These are phyloP conservation scores for Trachelus tabidus DNA, from an alignment of 2,888 invertebrate genomes.

Conservation along the genomic window DNA sequence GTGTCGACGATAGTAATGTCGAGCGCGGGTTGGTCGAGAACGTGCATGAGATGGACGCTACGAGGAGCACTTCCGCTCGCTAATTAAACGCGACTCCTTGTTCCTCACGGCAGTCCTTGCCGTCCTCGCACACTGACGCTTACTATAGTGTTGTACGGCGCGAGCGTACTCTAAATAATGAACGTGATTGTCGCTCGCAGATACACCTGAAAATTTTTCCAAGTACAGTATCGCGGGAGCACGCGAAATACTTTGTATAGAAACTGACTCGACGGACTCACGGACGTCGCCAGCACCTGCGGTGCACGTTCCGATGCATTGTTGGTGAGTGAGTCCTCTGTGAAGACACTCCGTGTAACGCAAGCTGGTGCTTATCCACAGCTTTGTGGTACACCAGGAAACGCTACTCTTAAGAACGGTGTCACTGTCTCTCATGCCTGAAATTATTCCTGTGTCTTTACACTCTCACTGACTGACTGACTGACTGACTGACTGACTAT, in stretches of 20 bases:
- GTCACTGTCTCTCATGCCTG: neutral
- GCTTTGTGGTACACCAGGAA: neutral
- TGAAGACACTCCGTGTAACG: slow-evolving; percentile 19
- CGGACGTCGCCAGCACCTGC: slow-evolving; percentile 45
- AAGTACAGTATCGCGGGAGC: neutral
- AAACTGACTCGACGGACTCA: slow-evolving; percentile 10
- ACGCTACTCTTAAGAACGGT: neutral
- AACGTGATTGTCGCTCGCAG: slow-evolving; percentile 7
- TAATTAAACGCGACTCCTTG: slow-evolving; percentile 48
- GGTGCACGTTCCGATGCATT: slow-evolving; percentile 51
- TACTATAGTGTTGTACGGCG: neutral
- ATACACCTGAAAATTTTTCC: neutral
- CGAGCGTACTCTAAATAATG: slow-evolving; percentile 10
- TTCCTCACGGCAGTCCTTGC: slow-evolving; percentile 13
- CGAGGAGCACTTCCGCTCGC: slow-evolving; percentile 43
- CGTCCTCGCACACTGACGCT: neutral
- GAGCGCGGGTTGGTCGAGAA: slow-evolving; percentile 25
- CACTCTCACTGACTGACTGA: neutral
- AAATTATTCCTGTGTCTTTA: neutral
- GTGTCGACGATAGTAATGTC: slow-evolving; percentile 21
- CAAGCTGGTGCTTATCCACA: neutral
- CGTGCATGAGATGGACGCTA: slow-evolving; percentile 50
- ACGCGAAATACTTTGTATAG: slow-evolving; percentile 2
- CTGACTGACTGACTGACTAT: neutral
- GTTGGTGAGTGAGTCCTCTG: slow-evolving; percentile 51